phyloP scores from a whole-genome alignment of 2,113 vertebrate genomes.

The Dipodomys stephensi region DNA sequence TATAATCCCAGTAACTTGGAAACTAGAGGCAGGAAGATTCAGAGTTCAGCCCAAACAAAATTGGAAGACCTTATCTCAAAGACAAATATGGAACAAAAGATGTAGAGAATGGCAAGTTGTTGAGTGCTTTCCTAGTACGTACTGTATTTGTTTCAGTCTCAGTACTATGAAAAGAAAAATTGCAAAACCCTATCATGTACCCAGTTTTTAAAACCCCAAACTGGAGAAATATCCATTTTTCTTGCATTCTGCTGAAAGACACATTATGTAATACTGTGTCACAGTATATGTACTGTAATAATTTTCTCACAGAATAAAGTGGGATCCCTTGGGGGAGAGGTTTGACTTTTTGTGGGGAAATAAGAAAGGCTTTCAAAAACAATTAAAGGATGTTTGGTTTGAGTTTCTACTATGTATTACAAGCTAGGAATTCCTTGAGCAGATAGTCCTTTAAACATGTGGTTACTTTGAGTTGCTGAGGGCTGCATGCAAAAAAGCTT shows the following conservation, averaged over 20 bases:
- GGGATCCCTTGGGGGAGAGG: not conserved
- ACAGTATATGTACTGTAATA: not conserved
- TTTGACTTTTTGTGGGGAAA: not conserved
- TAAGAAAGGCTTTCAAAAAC: not conserved
- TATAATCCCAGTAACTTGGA: no score
- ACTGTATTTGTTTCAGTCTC: no score
- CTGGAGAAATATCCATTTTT: not conserved
- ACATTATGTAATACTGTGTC: not conserved
- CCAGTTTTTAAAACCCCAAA: conserved; percentile 14
- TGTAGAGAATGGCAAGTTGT: no score
- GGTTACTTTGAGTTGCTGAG: not conserved
- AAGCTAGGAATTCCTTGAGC: not conserved
- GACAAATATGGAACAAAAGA: no score
- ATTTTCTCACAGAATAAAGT: conserved; percentile 7
- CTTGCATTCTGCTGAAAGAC: not conserved
- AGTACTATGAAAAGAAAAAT: no score
- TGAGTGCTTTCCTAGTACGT: no score
- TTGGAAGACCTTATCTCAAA: no score
- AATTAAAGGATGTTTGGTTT: not conserved
- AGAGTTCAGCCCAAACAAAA: no score
- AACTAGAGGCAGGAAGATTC: no score
- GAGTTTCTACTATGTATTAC: not conserved
- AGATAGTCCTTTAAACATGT: not conserved
- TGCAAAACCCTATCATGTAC: not conserved
- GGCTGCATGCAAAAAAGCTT: not conserved